phyloP scores from a whole-genome alignment of 1,140 invertebrate species.

The Drosophila repleta region DNA sequence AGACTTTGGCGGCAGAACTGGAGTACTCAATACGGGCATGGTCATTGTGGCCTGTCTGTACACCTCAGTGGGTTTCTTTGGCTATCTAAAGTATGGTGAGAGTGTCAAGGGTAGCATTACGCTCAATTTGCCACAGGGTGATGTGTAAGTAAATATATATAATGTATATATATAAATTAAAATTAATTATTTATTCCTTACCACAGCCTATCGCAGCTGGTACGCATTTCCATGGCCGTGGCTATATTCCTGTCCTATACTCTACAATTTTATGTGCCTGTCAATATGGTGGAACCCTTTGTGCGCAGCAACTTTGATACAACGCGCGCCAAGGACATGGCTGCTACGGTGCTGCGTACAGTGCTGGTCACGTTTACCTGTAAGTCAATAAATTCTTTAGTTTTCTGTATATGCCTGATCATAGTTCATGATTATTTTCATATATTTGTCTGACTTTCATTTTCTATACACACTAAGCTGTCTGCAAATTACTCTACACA shows the following conservation, averaged over 20 bases:
- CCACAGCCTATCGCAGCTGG: constrained; percentile 91
- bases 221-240: constrained; percentile 92
- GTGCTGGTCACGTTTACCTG: constrained; percentile 91
- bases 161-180: not conserved
- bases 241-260: constrained; percentile 95
- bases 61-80: constrained; percentile 94
- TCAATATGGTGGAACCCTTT: constrained; percentile 93
- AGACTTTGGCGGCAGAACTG: constrained; percentile 92
- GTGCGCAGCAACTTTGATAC: constrained; percentile 87
- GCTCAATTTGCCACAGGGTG: constrained; percentile 89
- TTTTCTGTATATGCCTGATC: not conserved
- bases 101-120: constrained; percentile 92
- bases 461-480: not conserved
- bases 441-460: not conserved
- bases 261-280: constrained; percentile 96
- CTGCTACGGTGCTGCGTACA: constrained; percentile 89
- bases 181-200: constrained; percentile 34
- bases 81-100: constrained; percentile 95
- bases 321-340: constrained; percentile 86
- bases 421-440: not conserved
- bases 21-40: constrained; percentile 95
- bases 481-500: too few relatives aligned
- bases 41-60: constrained; percentile 92
- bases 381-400: constrained; percentile 86
- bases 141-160: constrained; percentile 87